Evolutionary conservation across 1,140 invertebrate species (phyloP), one percentile per base, ranked within the genome.

Genomic region (Platyura marginata): DNA sequence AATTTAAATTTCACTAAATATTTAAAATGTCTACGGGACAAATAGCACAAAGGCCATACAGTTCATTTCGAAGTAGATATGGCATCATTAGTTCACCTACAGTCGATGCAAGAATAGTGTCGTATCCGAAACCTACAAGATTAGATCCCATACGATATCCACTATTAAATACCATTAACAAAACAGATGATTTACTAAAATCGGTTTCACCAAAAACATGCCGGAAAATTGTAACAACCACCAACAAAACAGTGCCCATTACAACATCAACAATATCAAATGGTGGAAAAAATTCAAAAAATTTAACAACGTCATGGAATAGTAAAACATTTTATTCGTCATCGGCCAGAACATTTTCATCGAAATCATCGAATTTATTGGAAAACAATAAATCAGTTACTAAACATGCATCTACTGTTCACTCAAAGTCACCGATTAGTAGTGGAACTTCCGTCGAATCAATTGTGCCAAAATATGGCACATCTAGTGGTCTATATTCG

Each of bases 11-110:
- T n/a, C n/a, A n/a, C n/a, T n/a, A 2, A 37, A 15, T 46, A 50
- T 36, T 36, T 44, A 57, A 59, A 60, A 60, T 60, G 57, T 55
- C 57, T 41, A 51, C 56, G 23, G 55, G 57, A 48, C 55, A 59
- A 43, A 54, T 55, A 35, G 50, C 52, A 25, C 54, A 52, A 42
- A 48, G 57, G 47, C 57, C 57, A 19, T 60, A 60, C 18, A 60
- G 57, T 49, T 60, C 57, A 37, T 60, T 60, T 50, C 50, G 57
- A 49, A 21, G 41, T 10, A 44, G 44, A 38, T 42, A 53, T 44
- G 37, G 20, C 16, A 25, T 41, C 29, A 39, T 33, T 21, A 25
- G 15, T 19, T 42, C 44, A 21, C 41, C 25, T 18, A n/a, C 15
- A 36, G 6, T 36, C 6, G 34, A 5, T 5, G 9, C 34, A 36